These are phyloP conservation scores for Branchellion lobata DNA, from an alignment of 2,888 invertebrate genomes.

Conservation along the genomic window DNA sequence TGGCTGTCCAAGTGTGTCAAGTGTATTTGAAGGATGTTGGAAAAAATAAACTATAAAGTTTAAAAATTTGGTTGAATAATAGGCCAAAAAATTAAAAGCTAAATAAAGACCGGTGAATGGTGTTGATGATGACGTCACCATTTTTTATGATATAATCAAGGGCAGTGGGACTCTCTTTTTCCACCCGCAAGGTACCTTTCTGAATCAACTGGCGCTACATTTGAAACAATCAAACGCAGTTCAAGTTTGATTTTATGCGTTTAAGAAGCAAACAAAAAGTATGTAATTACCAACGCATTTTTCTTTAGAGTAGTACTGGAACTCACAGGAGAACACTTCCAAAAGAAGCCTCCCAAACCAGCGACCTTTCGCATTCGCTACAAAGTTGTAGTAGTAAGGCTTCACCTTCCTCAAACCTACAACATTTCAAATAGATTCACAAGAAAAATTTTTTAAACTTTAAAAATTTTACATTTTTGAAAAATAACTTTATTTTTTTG, in stretches of 20 bases:
- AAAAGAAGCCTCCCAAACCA: constrained; percentile 86
- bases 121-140: constrained; percentile 84
- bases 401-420: constrained; percentile 90
- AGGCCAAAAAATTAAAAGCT: background rate
- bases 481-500: constrained; percentile 49
- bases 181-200: constrained; percentile 1
- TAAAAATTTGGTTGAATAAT: background rate
- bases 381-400: constrained; percentile 94
- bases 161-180: constrained; percentile 56
- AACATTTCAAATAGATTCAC: background rate
- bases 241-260: background rate
- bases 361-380: constrained; percentile 90
- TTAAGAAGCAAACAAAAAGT: too few relatives aligned
- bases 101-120: constrained; percentile 75
- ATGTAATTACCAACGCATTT: constrained; percentile 61
- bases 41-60: too few relatives aligned
- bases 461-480: constrained; percentile 49
- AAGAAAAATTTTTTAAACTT: background rate
- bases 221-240: background rate
- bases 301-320: constrained; percentile 69
- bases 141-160: constrained; percentile 87
- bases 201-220: background rate
- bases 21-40: background rate
- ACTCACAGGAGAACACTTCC: constrained; percentile 88
- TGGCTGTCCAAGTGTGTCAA: constrained; percentile 68